phyloP scores from a whole-genome alignment of 2,888 invertebrate species.

The Opisthograptis luteolata region DNA sequence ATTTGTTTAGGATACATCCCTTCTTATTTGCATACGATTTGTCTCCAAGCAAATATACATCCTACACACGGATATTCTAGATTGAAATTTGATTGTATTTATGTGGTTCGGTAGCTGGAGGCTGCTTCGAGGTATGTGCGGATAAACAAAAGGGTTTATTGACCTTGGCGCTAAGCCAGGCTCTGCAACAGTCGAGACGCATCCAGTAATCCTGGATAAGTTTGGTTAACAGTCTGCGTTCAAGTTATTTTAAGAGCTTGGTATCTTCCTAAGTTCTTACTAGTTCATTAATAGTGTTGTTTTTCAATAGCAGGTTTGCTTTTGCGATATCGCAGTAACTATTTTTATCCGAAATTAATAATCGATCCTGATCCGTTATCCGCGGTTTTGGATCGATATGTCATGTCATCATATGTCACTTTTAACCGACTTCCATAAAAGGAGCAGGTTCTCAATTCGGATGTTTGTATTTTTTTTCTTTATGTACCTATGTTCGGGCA shows the following conservation, averaged over 20 bases:
- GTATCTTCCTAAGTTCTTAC: conserved; percentile 25
- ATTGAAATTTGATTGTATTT: conserved; percentile 52
- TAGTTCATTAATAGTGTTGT: not conserved
- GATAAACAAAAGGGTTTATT: conserved; percentile 72
- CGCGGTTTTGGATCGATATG: too few species aligned
- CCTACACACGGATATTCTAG: conserved; percentile 49
- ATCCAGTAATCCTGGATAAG: conserved; percentile 53
- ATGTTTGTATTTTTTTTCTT: too few species aligned
- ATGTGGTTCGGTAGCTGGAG: conserved; percentile 48
- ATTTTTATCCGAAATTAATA: too few species aligned
- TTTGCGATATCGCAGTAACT: too few species aligned
- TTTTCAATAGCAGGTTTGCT: not conserved
- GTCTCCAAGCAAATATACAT: conserved; percentile 51
- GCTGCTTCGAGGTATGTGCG: conserved; percentile 58
- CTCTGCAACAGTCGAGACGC: conserved; percentile 59
- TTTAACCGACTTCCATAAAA: too few species aligned
- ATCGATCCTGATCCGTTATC: too few species aligned
- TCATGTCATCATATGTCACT: too few species aligned
- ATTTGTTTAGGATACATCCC: conserved; percentile 80
- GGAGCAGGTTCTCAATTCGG: too few species aligned
- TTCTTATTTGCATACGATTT: conserved; percentile 65
- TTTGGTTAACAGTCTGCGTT: conserved; percentile 32
- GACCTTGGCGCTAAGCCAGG: conserved; percentile 77
- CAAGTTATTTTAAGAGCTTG: conserved; percentile 14
- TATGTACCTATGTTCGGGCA: too few species aligned